Evolutionary conservation across 2,113 vertebrate genomes (phyloP).

Genomic region (Elephas maximus): DNA sequence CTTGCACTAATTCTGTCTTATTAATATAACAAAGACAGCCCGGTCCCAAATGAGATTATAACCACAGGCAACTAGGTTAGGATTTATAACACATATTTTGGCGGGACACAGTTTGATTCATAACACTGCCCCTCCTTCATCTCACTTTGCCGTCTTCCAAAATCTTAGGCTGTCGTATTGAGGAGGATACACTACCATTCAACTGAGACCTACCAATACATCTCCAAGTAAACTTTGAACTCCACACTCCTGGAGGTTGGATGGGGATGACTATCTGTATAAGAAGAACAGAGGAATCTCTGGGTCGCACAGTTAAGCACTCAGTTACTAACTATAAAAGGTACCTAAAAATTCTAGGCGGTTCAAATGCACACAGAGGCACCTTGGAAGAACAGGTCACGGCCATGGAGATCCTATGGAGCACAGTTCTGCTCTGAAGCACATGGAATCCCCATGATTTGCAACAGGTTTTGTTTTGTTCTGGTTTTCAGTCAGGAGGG

Average conservation of each 20-base stretch:
- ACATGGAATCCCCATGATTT: too few relatives aligned
- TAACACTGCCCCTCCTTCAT: neutral
- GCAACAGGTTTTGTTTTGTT: neutral
- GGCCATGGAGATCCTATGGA: too few relatives aligned
- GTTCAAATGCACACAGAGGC: neutral
- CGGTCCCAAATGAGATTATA: too few relatives aligned
- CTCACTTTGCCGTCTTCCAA: neutral
- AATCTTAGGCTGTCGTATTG: neutral
- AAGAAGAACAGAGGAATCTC: neutral
- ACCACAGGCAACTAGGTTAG: too few relatives aligned
- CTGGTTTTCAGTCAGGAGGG: neutral
- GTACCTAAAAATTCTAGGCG: neutral
- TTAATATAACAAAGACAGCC: too few relatives aligned
- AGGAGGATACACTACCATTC: neutral
- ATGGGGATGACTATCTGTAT: neutral
- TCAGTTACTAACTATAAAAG: neutral
- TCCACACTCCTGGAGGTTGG: neutral
- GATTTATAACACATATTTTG: too few relatives aligned
- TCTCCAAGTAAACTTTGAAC: constrained; percentile 15
- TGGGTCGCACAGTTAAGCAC: neutral
- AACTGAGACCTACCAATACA: neutral
- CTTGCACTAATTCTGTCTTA: too few relatives aligned
- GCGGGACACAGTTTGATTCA: too few relatives aligned
- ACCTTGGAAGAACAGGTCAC: too few relatives aligned
- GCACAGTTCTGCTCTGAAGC: too few relatives aligned